Base-by-base conservation (phyloP, 2,113 vertebrate species). In the Strix aluco region DNA sequence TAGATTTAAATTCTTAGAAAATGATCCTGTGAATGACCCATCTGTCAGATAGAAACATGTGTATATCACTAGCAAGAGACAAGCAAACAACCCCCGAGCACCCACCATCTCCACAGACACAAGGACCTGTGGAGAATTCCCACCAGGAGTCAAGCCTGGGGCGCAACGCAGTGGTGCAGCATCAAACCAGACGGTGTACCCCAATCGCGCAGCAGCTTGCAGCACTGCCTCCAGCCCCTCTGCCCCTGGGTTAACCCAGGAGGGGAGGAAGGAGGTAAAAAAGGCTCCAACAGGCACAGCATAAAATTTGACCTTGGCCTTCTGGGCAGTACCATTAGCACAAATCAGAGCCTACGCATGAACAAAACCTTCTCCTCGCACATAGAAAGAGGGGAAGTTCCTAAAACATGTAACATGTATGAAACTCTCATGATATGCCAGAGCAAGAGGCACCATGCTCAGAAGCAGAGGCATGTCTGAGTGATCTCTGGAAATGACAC, bases 151-250 rank as follows among this genome's bases (percentile, higher is more conserved):
- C 61, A 52, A 59, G 26, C 22, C 30, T 38, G 55, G 11, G 22
- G 22, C 1, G 4, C 83, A 62, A 15, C 11, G n/a, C 0, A 2
- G 30, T 15, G 54, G 26, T 9, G 1, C 18, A 27, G 61, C 16
- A 30, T 9, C 0, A 55, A 15, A 17, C 16, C 27, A 15, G 14
- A 11, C 0, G 4, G 44, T 1, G 0, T 9, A 18, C 6, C 6
- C 46, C 2, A 15, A 11, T 6, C 1, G 0, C 1, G 1, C 11
- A 49, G 47, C 66, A 72, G 40, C 21, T 36, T n/a, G 54, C 5
- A 7, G 49, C 47, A 32, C n/a, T 5, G 26, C n/a, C 44, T 59
- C 25, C 44, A 47, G 51, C 27, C 15, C 32, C 29, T 57, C 51
- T 81, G 29, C 30, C 58, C 42, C 34, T 6, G 44, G 17, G 22